phyloP scores from a whole-genome alignment of 1,140 invertebrate species.

The Lerema accius region DNA sequence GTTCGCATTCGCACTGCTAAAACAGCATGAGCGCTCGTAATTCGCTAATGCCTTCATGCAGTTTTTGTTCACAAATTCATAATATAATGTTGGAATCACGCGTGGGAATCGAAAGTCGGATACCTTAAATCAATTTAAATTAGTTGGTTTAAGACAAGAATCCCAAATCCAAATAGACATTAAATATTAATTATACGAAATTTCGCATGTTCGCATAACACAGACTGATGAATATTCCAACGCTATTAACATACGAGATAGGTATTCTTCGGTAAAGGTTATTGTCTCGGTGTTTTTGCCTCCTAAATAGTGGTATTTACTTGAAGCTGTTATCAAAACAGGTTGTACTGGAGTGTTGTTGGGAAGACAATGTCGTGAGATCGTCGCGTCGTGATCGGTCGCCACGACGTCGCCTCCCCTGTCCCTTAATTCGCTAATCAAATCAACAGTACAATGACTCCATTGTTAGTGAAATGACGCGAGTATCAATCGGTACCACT shows the following conservation, averaged over 20 bases:
- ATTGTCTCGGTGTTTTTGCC: conserved; percentile 18
- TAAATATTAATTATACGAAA: too few relatives aligned
- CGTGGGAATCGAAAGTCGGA: conserved; percentile 46
- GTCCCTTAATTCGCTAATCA: conserved; percentile 58
- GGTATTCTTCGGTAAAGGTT: conserved; percentile 14
- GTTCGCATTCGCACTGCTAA: conserved; percentile 23
- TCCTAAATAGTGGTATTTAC: conserved; percentile 20
- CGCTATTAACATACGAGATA: conserved; percentile 11
- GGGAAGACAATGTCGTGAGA: conserved; percentile 53
- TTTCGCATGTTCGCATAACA: conserved; percentile 2
- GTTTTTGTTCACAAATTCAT: conserved; percentile 29
- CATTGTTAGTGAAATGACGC: conserved; percentile 47
- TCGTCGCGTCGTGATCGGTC: conserved; percentile 61
- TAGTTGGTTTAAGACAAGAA: not conserved
- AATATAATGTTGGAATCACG: conserved; percentile 14
- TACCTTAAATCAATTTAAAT: not conserved
- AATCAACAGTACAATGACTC: conserved; percentile 55
- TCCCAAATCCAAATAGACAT: too few relatives aligned
- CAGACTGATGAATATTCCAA: conserved; percentile 26
- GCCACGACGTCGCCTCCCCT: conserved; percentile 44
- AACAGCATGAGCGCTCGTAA: conserved; percentile 51
- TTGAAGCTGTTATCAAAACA: conserved; percentile 26
- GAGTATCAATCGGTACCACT: conserved; percentile 43
- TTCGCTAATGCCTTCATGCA: conserved; percentile 35
- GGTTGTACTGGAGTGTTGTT: conserved; percentile 43